Base-by-base conservation (phyloP, 2,113 vertebrate genomes). In the Cyanoderma ruficeps region DNA sequence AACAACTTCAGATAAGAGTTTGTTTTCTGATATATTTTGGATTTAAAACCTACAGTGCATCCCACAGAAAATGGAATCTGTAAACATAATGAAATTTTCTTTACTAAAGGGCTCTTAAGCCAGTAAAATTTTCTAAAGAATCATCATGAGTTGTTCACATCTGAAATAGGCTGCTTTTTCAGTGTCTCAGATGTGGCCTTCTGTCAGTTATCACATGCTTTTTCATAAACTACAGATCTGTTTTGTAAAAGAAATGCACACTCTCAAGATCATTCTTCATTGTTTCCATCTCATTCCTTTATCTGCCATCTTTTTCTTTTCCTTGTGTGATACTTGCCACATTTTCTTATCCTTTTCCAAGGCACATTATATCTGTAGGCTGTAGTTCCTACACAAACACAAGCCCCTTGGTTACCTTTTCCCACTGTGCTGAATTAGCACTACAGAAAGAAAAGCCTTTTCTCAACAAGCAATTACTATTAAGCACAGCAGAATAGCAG, bases 391-490 rank as follows among this genome's bases (percentile, higher is more conserved):
- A 49, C 56, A 75, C 37, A 52, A 41, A 65, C 23, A 42, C 7
- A 22, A 84, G n/a, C 42, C 85, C 49, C 55, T 56, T 44, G 55
- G 55, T 61, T 92, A 49, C 61, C 41, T 87, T 94, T 79, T 47
- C 64, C 47, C 50, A 74, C 57, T 52, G 74, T 74, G 94, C 81
- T 87, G 94, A 93, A 89, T 93, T 85, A 95, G 85, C 88, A 68
- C 33, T 83, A 47, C 46, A 78, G 67, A 89, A 83, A 75, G 75
- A 64, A 81, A 88, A 37, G 42, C 44, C 41, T 41, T 28, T 44
- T 80, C 67, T 78, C 79, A 56, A 83, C 80, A 59, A 47, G 52
- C 12, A 13, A 65, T 79, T 84, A 60, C 56, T 69, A 42, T 56
- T 75, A 85, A 30, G 57, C 74, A 68, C 68, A 72, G 53, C 37